phyloP scores from a whole-genome alignment of 2,888 invertebrate genomes.

The Steinernema carpocapsae region DNA sequence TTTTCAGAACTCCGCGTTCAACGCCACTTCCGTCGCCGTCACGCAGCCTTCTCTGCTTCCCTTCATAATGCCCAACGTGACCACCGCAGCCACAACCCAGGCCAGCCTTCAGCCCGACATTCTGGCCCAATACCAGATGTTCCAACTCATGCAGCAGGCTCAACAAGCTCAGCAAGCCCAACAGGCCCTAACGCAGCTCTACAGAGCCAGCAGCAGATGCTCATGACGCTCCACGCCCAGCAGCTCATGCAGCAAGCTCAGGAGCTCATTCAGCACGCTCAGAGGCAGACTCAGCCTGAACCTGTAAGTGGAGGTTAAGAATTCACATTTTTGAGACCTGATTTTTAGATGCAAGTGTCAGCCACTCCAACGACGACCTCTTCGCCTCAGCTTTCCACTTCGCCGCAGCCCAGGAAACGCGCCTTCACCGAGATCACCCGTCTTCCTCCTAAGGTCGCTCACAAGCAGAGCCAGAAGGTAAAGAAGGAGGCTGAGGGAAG shows the following conservation, averaged over 20 bases:
- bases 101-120: no score
- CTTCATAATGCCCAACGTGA: not conserved
- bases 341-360: slow-evolving; percentile 13
- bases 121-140: slow-evolving; percentile 1
- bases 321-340: not conserved
- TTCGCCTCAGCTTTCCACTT: slow-evolving; percentile 1
- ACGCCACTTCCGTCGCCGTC: not conserved
- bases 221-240: not conserved
- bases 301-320: slow-evolving; percentile 9
- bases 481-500: not conserved
- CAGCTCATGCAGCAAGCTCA: not conserved
- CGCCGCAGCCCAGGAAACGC: not conserved
- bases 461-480: not conserved
- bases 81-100: not conserved
- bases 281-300: not conserved
- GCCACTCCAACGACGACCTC: not conserved
- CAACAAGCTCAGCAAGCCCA: not conserved
- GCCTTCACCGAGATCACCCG: not conserved
- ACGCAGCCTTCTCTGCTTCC: not conserved
- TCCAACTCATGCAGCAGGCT: not conserved
- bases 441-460: slow-evolving; percentile 8
- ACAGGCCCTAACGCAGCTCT: not conserved
- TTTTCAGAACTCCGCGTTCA: not conserved
- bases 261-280: not conserved
- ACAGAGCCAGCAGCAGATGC: slow-evolving; percentile 5